Conservation (phyloP, 2,113 vertebrate species). For the Ctenodactylus gundi region DNA sequence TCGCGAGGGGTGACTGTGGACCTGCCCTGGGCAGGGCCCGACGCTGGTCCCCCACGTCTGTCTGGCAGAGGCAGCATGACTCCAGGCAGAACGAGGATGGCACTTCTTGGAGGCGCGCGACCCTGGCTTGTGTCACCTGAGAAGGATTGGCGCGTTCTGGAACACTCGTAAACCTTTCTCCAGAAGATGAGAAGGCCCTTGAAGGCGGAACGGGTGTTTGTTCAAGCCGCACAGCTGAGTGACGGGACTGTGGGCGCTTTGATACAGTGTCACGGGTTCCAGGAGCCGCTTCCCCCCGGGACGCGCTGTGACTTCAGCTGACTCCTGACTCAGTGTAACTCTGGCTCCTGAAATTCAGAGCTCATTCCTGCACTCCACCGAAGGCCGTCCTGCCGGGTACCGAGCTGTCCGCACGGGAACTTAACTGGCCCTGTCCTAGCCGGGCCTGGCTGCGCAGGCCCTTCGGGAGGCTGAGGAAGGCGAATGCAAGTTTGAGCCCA, state of each 20-base stretch:
- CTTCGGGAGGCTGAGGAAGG: too few species aligned
- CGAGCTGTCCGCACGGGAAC: too few species aligned
- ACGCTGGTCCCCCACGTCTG: background rate
- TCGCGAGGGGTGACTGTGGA: rapidly evolving
- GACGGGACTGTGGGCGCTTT: rapidly evolving
- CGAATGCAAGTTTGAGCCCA: too few species aligned
- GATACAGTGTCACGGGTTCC: rapidly evolving
- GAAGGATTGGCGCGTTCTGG: background rate
- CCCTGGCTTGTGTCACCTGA: background rate
- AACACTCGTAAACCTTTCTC: background rate
- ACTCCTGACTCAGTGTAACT: rapidly evolving
- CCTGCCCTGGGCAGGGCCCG: background rate
- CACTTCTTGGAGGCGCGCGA: background rate
- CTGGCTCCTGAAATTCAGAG: background rate
- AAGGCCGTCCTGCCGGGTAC: too few species aligned
- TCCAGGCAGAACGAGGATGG: rapidly evolving
- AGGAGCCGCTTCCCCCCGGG: rapidly evolving
- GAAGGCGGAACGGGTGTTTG: background rate
- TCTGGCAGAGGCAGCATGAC: background rate
- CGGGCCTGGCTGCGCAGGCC: too few species aligned
- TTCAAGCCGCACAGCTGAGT: background rate
- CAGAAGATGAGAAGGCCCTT: background rate
- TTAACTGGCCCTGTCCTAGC: too few species aligned
- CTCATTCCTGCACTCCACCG: too few species aligned
- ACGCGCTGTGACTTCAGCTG: background rate